A percentile compares a stretch with the other conserved stretches of the same genome.
Conservation (phyloP, 2,888 invertebrate species). For the Drosophila trichaetosa region DNA sequence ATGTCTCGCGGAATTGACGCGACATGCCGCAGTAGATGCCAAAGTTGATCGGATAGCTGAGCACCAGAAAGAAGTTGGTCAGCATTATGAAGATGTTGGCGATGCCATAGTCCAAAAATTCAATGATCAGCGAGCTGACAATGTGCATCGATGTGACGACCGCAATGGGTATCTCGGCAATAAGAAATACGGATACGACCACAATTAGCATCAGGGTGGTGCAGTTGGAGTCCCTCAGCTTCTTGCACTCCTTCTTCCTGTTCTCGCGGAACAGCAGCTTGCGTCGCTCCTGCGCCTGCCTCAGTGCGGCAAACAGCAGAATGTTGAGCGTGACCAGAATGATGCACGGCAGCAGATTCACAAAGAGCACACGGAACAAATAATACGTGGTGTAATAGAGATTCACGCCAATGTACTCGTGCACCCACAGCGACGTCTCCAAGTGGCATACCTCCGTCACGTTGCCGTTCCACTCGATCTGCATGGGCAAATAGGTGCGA, state of each 20-base stretch:
- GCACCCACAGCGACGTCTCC: slow-evolving; percentile 90
- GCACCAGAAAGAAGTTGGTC: slow-evolving; percentile 95
- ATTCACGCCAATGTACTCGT: slow-evolving; percentile 88
- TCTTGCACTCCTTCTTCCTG: slow-evolving; percentile 91
- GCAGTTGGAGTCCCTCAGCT: slow-evolving; percentile 90
- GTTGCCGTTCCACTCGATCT: slow-evolving; percentile 89
- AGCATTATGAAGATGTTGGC: slow-evolving; percentile 92
- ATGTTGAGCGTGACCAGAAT: slow-evolving; percentile 95
- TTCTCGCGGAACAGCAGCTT: slow-evolving; percentile 92
- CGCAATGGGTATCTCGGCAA: slow-evolving; percentile 93
- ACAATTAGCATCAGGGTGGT: slow-evolving; percentile 95
- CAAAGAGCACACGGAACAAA: slow-evolving; percentile 94
- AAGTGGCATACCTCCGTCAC: slow-evolving; percentile 89
- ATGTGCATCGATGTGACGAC: slow-evolving; percentile 94
- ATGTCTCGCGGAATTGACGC: slow-evolving; percentile 96
- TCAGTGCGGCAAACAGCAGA: slow-evolving; percentile 93
- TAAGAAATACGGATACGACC: slow-evolving; percentile 92
- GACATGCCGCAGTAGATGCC: slow-evolving; percentile 99
- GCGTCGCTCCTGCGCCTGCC: slow-evolving; percentile 92
- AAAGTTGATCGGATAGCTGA: slow-evolving; percentile 97
- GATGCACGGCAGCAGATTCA: slow-evolving; percentile 96
- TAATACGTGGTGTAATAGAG: slow-evolving; percentile 93
- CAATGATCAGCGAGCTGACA: slow-evolving; percentile 90
- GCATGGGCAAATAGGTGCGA: slow-evolving; percentile 87
- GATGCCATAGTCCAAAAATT: slow-evolving; percentile 91